phyloP scores from a whole-genome alignment of 2,113 vertebrate species.

The Triplophysa rosa region DNA sequence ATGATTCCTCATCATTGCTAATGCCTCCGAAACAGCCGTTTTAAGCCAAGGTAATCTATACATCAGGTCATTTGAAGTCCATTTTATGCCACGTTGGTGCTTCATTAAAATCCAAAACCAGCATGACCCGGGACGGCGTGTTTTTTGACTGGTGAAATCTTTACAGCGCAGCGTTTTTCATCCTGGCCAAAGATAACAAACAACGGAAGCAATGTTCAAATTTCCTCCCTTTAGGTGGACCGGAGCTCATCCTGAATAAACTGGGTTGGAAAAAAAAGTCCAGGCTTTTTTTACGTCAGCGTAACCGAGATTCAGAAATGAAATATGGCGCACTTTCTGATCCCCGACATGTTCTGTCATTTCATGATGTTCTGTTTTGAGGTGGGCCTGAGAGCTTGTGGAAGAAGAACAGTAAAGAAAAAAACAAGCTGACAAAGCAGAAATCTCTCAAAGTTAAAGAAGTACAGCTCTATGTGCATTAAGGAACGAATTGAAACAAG shows the following conservation, averaged over 20 bases:
- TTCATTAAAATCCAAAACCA: constrained; percentile 43
- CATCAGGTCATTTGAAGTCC: neutral
- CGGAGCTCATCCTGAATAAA: constrained; percentile 29
- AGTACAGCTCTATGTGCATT: neutral
- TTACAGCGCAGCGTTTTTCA: constrained; percentile 30
- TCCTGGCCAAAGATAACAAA: constrained; percentile 49
- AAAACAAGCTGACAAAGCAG: no score
- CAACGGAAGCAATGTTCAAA: constrained; percentile 47
- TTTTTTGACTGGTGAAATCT: constrained; percentile 52
- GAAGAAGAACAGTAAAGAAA: neutral
- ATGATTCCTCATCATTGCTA: neutral
- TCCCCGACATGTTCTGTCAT: constrained; percentile 18
- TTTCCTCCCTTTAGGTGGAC: constrained; percentile 42
- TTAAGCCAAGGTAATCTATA: constrained; percentile 2
- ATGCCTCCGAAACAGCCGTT: neutral
- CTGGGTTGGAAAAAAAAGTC: neutral
- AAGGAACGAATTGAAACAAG: neutral
- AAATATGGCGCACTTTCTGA: neutral
- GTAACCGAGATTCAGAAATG: constrained; percentile 7
- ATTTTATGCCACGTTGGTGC: neutral
- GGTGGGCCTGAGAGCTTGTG: neutral
- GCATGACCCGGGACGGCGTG: constrained; percentile 42
- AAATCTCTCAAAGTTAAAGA: no score
- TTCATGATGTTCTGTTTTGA: constrained; percentile 1
- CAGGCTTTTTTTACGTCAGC: constrained; percentile 1